Evolutionary conservation across 2,888 invertebrate genomes (phyloP).

Genomic region (Thumatha senex): DNA sequence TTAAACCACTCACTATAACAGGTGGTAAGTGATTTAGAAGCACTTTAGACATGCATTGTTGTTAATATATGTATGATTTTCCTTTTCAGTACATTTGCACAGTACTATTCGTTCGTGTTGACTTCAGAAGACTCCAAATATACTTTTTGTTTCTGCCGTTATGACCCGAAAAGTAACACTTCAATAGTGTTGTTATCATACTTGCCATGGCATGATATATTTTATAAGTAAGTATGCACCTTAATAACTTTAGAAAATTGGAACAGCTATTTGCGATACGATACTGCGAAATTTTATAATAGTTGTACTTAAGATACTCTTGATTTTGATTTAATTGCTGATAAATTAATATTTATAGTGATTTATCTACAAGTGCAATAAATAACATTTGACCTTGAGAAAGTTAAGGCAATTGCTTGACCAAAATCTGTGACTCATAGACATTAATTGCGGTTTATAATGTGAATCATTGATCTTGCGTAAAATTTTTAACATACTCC

Average conservation of each 20-base stretch:
- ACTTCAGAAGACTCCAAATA: conserved; percentile 97
- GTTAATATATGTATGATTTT: conserved; percentile 14
- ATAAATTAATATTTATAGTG: background rate
- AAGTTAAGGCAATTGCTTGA: background rate
- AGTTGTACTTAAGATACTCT: background rate
- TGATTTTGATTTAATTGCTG: no score
- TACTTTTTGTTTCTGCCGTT: conserved; percentile 98
- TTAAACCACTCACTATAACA: no score
- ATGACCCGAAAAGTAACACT: conserved; percentile 94
- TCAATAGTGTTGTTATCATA: conserved; percentile 93
- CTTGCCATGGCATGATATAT: conserved; percentile 98
- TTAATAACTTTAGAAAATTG: background rate
- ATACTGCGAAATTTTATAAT: background rate
- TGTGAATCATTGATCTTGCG: conserved; percentile 8
- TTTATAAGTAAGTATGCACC: conserved; percentile 89
- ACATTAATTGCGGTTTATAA: conserved; percentile 2
- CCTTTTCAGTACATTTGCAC: conserved; percentile 89
- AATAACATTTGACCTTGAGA: conserved; percentile 13
- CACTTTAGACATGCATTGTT: no score
- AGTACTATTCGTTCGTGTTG: conserved; percentile 98
- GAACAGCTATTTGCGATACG: background rate
- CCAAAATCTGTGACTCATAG: conserved; percentile 6
- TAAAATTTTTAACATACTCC: conserved; percentile 3
- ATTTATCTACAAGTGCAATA: conserved; percentile 2
- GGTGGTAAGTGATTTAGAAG: no score